Evolutionary conservation across 2,113 vertebrate species (phyloP).

Genomic region (Bucco capensis): DNA sequence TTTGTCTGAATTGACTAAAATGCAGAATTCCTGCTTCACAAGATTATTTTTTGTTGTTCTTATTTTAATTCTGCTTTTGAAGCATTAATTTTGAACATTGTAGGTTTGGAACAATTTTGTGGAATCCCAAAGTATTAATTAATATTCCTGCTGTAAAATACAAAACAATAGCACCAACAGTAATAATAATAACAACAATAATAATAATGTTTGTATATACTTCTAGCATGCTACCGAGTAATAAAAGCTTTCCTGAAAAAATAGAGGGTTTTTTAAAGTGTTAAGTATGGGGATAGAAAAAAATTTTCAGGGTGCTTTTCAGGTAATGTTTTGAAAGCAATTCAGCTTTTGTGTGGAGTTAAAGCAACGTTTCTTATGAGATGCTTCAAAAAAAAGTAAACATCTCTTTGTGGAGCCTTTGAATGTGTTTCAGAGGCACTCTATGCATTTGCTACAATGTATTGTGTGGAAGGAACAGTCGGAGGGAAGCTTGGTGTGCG

Average conservation of each 20-base stretch:
- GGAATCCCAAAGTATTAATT: not conserved
- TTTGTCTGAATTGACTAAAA: not conserved
- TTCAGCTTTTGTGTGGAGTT: not conserved
- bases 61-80: not conserved
- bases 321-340: not conserved
- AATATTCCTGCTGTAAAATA: not conserved
- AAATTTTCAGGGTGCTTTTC: not conserved
- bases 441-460: fast-evolving
- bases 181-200: too few relatives aligned
- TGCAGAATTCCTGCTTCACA: not conserved
- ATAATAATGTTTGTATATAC: not conserved
- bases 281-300: not conserved
- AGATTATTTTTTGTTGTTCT: too few relatives aligned
- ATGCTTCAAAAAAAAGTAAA: not conserved
- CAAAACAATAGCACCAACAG: too few relatives aligned
- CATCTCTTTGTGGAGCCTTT: not conserved
- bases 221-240: not conserved
- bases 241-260: not conserved
- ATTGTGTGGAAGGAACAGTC: not conserved
- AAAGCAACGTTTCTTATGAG: not conserved
- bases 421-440: not conserved
- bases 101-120: not conserved
- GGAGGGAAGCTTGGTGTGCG: not conserved
- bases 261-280: not conserved
- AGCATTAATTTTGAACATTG: not conserved